Conservation (phyloP, 1,140 invertebrate species). For the Bradynema listronoti region DNA sequence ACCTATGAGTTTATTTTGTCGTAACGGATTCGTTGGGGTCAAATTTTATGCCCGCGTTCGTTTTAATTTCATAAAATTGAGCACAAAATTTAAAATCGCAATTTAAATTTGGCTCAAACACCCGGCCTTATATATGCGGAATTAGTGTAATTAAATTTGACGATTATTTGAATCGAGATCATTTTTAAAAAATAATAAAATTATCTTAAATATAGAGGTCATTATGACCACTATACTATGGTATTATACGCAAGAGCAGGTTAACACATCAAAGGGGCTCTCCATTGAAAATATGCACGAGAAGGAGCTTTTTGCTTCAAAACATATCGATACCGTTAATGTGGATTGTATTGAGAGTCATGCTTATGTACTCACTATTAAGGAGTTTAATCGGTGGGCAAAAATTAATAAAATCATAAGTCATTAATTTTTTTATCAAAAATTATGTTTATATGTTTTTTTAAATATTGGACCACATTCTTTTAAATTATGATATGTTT, state of each 20-base stretch:
- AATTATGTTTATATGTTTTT: not conserved
- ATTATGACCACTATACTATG: constrained; percentile 20
- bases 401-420: too few relatives aligned
- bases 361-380: constrained; percentile 26
- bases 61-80: too few relatives aligned
- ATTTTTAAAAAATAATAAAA: not conserved
- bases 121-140: too few relatives aligned
- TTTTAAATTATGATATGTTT: not conserved
- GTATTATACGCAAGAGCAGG: constrained; percentile 28
- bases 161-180: not conserved
- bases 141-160: too few relatives aligned
- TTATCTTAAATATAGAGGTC: constrained; percentile 8
- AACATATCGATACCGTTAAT: constrained; percentile 27
- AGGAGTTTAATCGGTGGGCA: constrained; percentile 28
- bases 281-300: constrained; percentile 15
- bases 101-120: too few relatives aligned
- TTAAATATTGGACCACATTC: not conserved
- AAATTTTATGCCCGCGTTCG: too few relatives aligned
- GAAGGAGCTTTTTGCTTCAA: constrained; percentile 28
- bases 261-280: constrained; percentile 15
- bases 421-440: not conserved
- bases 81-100: too few relatives aligned
- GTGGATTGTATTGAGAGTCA: constrained; percentile 24
- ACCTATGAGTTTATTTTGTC: too few relatives aligned
- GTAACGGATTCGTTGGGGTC: too few relatives aligned